Conservation (phyloP, 2,113 vertebrate species). For the Aptenodytes forsteri region DNA sequence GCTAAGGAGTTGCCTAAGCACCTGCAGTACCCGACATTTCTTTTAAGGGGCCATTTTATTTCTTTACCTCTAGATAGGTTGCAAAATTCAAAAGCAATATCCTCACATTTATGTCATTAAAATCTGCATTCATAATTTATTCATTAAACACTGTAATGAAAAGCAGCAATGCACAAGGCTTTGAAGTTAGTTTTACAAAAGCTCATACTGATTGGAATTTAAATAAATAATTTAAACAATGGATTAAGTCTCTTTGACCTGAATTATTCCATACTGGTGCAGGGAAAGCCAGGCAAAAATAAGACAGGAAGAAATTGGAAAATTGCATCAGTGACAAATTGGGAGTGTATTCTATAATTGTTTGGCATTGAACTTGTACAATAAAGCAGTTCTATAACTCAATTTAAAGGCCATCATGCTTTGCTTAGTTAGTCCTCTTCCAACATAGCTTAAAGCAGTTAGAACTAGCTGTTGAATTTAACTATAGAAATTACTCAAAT, state of each 20-base stretch:
- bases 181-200: not conserved
- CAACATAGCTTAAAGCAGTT: not conserved
- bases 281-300: not conserved
- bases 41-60: not conserved
- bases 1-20: not conserved
- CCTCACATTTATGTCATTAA: not conserved
- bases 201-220: not conserved
- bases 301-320: not conserved
- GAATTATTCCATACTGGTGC: not conserved
- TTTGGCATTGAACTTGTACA: not conserved
- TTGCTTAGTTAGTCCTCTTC: not conserved
- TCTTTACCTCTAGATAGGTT: not conserved
- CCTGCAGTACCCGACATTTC: not conserved
- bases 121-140: not conserved
- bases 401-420: not conserved
- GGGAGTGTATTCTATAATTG: not conserved
- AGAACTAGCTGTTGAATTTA: not conserved
- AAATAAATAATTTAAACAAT: not conserved
- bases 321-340: not conserved
- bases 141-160: not conserved
- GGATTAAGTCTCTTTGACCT: not conserved
- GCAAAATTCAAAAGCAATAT: constrained; percentile 6
- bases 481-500: not conserved
- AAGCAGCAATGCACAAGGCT: not conserved
- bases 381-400: not conserved